Evolutionary conservation across 2,797 vertebrate species (phyloP), one percentile per base, ranked within the genome.

Genomic region (Zalophus californianus): DNA sequence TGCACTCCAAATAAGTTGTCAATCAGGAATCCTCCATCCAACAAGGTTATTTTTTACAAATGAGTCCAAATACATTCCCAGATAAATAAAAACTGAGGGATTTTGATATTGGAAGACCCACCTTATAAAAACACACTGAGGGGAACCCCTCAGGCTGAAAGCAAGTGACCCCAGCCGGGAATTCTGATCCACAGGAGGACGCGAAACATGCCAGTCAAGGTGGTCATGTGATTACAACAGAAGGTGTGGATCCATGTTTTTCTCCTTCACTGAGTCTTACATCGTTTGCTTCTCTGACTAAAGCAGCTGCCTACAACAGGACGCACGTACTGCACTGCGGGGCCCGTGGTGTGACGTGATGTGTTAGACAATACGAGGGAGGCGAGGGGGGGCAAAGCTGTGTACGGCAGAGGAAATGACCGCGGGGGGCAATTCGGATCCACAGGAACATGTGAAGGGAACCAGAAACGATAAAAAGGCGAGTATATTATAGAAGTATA

Each of bases 381-480:
- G 13, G 68, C 0, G 0, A 3, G 0, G 2, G 11, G 79, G 44
- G 32, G 41, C 50, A 62, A 27, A 88, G 35, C 35, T 7, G 0
- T 1, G 8, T 0, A 10, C 27, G 44, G 29, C 2, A 7, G 29
- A 66, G 58, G 25, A 66, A 64, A 35, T 7, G 0, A 11, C 10
- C 32, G 5, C 38, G n/a, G 32, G 48, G 3, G 32, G 12, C 29
- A 21, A 16, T 9, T 21, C 0, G 15, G 7, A 64, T 23, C 32
- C 87, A 70, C 35, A 29, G 48, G 48, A 10, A 68, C 29, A 23
- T 20, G 9, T 7, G 27, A 50, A 52, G 50, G 52, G 38, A 38
- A 3, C 15, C n/a, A 32, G 60, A 54, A 66, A 27, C 0, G 1
- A 50, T 9, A 13, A 38, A 62, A 75, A 72, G 25, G 15, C 15